Evolutionary conservation across 2,113 vertebrate genomes (phyloP).

Genomic region (Periophthalmodon schlosseri): DNA sequence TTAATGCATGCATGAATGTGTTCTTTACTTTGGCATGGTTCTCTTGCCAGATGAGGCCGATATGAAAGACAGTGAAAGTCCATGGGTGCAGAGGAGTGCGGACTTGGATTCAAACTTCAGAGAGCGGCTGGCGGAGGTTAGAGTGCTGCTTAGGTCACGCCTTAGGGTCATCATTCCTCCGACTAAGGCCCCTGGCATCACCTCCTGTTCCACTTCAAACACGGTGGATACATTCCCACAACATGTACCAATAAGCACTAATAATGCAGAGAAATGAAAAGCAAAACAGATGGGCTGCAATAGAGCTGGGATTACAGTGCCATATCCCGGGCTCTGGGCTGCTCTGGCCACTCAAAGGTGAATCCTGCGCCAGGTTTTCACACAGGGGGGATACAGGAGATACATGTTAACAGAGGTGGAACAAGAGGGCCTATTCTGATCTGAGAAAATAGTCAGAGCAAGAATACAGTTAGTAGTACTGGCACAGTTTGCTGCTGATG

Average conservation of each 20-base stretch:
- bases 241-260: constrained; percentile 87
- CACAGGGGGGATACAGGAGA: constrained; percentile 64
- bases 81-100: constrained; percentile 24
- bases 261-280: constrained; percentile 87
- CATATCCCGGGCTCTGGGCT: constrained; percentile 77
- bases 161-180: constrained; percentile 79
- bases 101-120: constrained; percentile 63
- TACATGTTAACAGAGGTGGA: not conserved
- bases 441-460: too few species aligned
- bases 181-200: constrained; percentile 79
- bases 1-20: constrained; percentile 14
- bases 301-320: constrained; percentile 77
- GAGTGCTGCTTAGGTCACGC: constrained; percentile 78
- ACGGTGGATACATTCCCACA: constrained; percentile 79
- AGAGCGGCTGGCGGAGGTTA: constrained; percentile 66
- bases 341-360: constrained; percentile 72
- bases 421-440: not conserved
- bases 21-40: constrained; percentile 16
- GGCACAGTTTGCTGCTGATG: too few species aligned
- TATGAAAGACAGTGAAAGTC: constrained; percentile 29
- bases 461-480: too few species aligned
- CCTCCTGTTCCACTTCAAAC: constrained; percentile 82
- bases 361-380: constrained; percentile 65
- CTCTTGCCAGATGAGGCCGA: constrained; percentile 28
- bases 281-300: constrained; percentile 85